Evolutionary conservation across 2,888 invertebrate species (phyloP).

Genomic region (Trisateles emortualis): DNA sequence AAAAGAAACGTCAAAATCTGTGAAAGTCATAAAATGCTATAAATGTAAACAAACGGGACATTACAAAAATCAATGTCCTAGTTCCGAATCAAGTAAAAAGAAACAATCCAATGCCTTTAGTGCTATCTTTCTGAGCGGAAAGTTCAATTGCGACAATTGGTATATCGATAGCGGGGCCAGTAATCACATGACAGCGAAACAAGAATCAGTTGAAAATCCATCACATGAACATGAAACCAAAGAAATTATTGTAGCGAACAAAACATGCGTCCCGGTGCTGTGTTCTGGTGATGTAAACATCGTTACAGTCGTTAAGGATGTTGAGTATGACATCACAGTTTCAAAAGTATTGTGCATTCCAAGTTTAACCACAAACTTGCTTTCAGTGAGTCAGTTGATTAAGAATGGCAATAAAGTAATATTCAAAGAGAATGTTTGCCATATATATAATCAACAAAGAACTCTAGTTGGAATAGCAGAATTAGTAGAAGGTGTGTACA

Average conservation of each 20-base stretch:
- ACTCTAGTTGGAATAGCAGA: slow-evolving; percentile 1
- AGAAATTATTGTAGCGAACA: slow-evolving; percentile 2
- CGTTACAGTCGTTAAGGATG: background rate
- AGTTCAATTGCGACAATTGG: background rate
- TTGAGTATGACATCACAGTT: background rate
- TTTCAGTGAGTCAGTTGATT: slow-evolving; percentile 2
- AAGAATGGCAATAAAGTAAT: slow-evolving; percentile 1
- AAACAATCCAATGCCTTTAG: background rate
- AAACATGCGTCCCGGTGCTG: background rate
- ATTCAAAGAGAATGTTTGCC: background rate
- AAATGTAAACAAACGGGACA: background rate
- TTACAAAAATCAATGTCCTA: background rate
- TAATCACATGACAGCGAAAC: background rate
- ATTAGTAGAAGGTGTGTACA: slow-evolving; percentile 4
- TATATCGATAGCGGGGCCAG: background rate
- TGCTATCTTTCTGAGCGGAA: background rate
- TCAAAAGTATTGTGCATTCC: background rate
- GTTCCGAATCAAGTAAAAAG: background rate
- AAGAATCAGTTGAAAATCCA: background rate
- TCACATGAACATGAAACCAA: background rate
- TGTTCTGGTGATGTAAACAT: background rate
- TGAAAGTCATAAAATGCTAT: background rate
- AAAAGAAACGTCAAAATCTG: background rate
- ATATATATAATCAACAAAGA: slow-evolving; percentile 1
- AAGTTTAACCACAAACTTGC: background rate